Evolutionary conservation across 2,888 invertebrate genomes (phyloP), one percentile per base, ranked within the genome.

Genomic region (Andrena minutula): DNA sequence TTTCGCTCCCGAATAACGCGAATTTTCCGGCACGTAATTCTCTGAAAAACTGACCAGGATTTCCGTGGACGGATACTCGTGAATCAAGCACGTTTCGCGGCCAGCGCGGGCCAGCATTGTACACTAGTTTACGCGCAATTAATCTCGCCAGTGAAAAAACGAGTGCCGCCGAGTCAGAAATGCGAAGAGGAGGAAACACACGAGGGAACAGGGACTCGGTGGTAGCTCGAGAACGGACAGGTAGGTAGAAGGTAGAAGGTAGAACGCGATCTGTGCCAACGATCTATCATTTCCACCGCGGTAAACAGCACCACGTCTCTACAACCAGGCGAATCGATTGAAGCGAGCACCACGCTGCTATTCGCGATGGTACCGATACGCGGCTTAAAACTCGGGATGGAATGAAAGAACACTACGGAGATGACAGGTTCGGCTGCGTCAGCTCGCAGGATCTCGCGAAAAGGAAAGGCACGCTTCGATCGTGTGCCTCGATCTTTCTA

Each of bases 301-400:
- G 49, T 72, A 68, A 72, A 77, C 56, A 68, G 70, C 61, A 72
- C 16, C 64, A 32, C 1, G 10, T 49, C 65, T 35, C 41, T 10
- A 4, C 56, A 70, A 65, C 69, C 41, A 58, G 53, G 10, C 23
- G 47, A 82, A 79, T 82, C 81, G 75, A 82, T 82, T 61, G 51
- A 41, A 71, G 49, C 61, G 35, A 71, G 51, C 20, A 63, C 66
- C 69, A 41, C 3, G 41, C 28, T 73, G 60, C n/a, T n/a, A n/a
- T n/a, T 79, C 71, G 47, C 72, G 32, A n/a, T 12, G 51, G 3
- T 61, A 68, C 56, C 70, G 53, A 80, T 71, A 70, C 32, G 23
- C 32, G 12, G 71, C 49, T 51, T 8, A n/a, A 16, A 47, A 7
- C 28, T 28, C 35, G 8, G 8, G 53, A 23, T 20, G 12, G 41